Base-by-base conservation (phyloP, 1,140 invertebrate genomes). In the Trinorchestia longiramus region DNA sequence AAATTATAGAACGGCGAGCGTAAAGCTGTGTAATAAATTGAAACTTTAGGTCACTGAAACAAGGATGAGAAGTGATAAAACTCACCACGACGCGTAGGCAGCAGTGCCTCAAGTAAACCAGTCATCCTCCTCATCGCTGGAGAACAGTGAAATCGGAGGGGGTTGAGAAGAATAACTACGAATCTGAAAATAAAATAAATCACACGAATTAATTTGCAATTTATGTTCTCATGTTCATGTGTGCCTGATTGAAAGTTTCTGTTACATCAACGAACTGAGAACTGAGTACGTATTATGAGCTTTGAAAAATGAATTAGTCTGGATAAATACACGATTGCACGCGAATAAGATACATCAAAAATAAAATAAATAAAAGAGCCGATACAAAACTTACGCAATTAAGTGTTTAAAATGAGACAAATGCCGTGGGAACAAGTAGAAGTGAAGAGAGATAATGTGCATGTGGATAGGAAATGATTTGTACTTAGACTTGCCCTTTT, bases 121-220 rank as follows among this genome's bases (percentile, higher is more conserved):
- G 40, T 94, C 92, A 36, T 94, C 92, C 4, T 94, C 92, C 47
- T 94, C 92, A 40, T 45, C 92, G 92, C 44, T 47, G 44, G 92
- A 44, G 44, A 94, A 94, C 8, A 94, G 92, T n/a, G 92, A 44
- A 11, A 94, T 42, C 41, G 92, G 92, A 45, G 92, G 92, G 17
- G 92, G 92, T 43, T 45, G 43, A 42, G 44, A n/a, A 45, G 92
- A 94, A 28, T 43, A 45, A 40, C 43, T 43, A 4, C 44, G 41
- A 15, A 45, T 47, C 92, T 94, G 92, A 17, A 41, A 43, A 90
- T 42, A 42, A 4, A 87, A 90, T 15, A 42, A 42, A 15, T 28
- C 62, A 77, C 28, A 77, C 28, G 28, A 36, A 77, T 77, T 36
- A 36, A 15, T 77, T 19, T 36, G 1, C 62, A 3, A 28, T 23